These are phyloP conservation scores for Chlorospingus flavigularis DNA, from an alignment of 2,797 vertebrate species.

Conservation along the genomic window DNA sequence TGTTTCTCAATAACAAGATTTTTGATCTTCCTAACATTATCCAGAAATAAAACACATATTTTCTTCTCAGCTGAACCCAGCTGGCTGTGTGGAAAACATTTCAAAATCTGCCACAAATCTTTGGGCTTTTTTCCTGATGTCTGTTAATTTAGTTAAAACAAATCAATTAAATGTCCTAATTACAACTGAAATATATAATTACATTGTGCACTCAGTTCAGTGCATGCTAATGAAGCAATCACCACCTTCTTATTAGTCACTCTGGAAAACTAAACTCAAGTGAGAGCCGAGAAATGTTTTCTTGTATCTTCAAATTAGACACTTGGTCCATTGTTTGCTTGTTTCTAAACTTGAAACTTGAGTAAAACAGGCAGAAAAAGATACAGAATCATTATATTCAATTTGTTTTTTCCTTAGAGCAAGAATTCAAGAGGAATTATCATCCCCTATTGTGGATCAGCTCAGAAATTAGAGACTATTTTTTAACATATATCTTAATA, in stretches of 20 bases:
- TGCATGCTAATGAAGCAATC: conserved; percentile 57
- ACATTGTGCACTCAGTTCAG: conserved; percentile 25
- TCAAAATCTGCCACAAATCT: conserved; percentile 34
- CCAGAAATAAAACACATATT: conserved; percentile 41
- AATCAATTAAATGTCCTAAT: conserved; percentile 62
- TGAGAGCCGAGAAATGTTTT: conserved; percentile 3
- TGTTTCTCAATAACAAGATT: conserved; percentile 14
- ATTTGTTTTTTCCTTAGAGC: not conserved
- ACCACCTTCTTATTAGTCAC: conserved; percentile 56
- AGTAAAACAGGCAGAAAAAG: not conserved
- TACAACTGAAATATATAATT: conserved; percentile 55
- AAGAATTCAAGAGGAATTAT: not conserved
- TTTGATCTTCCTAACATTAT: conserved; percentile 21
- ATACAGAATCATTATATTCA: not conserved
- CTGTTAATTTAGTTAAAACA: conserved; percentile 62
- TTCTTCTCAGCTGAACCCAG: conserved; percentile 49
- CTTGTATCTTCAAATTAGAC: not conserved
- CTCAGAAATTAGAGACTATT: not conserved
- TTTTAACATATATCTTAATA: not conserved
- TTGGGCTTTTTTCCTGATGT: not conserved
- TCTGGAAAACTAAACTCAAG: conserved; percentile 24
- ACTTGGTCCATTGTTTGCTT: not conserved
- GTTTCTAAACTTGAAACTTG: not conserved
- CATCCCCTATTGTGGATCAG: not conserved
- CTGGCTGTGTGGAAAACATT: conserved; percentile 51